Conservation (phyloP, 1,140 invertebrate species). For the Oryzaephilus surinamensis region DNA sequence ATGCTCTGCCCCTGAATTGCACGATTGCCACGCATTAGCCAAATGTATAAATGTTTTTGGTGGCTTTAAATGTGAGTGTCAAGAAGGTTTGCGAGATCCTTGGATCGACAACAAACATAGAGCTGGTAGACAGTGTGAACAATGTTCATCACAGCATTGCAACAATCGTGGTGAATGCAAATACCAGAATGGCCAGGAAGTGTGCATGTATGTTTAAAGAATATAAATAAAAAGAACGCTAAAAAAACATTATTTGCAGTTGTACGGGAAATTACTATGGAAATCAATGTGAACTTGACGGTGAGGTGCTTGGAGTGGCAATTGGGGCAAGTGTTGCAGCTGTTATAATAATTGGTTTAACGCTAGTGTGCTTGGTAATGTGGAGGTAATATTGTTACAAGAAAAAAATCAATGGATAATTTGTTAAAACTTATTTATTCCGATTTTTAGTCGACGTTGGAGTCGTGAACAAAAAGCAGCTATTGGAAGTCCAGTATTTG, state of each 20-base stretch:
- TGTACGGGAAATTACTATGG: slow-evolving; percentile 82
- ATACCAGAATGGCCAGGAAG: slow-evolving; percentile 62
- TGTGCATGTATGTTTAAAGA: slow-evolving; percentile 58
- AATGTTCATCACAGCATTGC: slow-evolving; percentile 68
- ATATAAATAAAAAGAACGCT: not conserved
- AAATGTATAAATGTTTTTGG: slow-evolving; percentile 85
- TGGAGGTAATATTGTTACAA: too few species aligned
- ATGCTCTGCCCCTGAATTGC: slow-evolving; percentile 69
- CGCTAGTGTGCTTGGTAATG: slow-evolving; percentile 75
- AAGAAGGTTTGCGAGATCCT: slow-evolving; percentile 65
- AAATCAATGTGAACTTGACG: slow-evolving; percentile 78
- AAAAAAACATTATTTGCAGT: slow-evolving; percentile 35
- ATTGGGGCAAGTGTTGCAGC: slow-evolving; percentile 81
- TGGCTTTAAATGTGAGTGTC: slow-evolving; percentile 77
- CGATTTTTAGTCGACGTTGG: slow-evolving; percentile 64
- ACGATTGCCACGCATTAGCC: slow-evolving; percentile 83
- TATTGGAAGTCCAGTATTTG: slow-evolving; percentile 68
- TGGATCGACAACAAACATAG: slow-evolving; percentile 50
- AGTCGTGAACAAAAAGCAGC: slow-evolving; percentile 73
- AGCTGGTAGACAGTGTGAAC: slow-evolving; percentile 61
- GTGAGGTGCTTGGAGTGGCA: slow-evolving; percentile 81
- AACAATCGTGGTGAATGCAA: slow-evolving; percentile 73
- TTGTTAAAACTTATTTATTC: not conserved
- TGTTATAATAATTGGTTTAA: slow-evolving; percentile 76
- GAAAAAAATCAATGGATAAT: too few species aligned